Conservation (phyloP, 2,113 vertebrate genomes). For the Pelvicachromis taeniatus region DNA sequence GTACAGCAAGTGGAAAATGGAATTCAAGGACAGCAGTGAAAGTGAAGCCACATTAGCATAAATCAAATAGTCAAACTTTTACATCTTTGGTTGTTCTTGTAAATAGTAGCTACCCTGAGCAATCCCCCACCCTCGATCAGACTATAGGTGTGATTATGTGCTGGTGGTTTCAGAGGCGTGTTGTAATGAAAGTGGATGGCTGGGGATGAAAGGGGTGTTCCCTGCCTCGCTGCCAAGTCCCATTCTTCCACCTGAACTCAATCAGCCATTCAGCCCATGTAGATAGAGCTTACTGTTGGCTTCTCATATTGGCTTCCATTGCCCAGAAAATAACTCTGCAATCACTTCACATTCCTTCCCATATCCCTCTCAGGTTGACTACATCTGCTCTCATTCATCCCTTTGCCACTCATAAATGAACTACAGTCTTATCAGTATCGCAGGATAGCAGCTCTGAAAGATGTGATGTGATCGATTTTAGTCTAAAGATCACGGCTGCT, state of each 20-base stretch:
- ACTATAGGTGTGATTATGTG: conserved; percentile 45
- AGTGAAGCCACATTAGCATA: conserved; percentile 48
- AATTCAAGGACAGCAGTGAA: conserved; percentile 30
- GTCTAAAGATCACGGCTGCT: conserved; percentile 1
- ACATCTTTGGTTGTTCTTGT: conserved; percentile 23
- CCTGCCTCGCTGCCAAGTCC: conserved; percentile 41
- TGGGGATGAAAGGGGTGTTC: conserved; percentile 56
- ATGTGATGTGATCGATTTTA: conserved; percentile 41
- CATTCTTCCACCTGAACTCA: conserved; percentile 49
- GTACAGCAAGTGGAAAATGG: conserved; percentile 12
- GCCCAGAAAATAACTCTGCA: conserved; percentile 64
- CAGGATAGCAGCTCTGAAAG: conserved; percentile 14
- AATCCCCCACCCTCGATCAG: conserved; percentile 13
- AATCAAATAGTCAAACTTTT: conserved; percentile 52
- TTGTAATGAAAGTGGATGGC: conserved; percentile 60
- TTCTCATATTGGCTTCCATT: conserved; percentile 62
- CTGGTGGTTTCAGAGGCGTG: conserved; percentile 50
- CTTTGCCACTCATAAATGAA: conserved; percentile 38
- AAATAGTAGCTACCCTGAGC: background rate
- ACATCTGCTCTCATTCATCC: conserved; percentile 43
- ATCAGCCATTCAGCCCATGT: conserved; percentile 54
- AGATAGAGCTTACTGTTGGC: conserved; percentile 49
- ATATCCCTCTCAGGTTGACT: conserved; percentile 38
- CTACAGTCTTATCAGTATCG: conserved; percentile 13
- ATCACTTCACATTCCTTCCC: conserved; percentile 63